A percentile compares a stretch with the other conserved stretches of the same genome.
These are phyloP conservation scores for Eufriesea mexicana DNA, from an alignment of 1,140 invertebrate genomes.

Conservation along the genomic window DNA sequence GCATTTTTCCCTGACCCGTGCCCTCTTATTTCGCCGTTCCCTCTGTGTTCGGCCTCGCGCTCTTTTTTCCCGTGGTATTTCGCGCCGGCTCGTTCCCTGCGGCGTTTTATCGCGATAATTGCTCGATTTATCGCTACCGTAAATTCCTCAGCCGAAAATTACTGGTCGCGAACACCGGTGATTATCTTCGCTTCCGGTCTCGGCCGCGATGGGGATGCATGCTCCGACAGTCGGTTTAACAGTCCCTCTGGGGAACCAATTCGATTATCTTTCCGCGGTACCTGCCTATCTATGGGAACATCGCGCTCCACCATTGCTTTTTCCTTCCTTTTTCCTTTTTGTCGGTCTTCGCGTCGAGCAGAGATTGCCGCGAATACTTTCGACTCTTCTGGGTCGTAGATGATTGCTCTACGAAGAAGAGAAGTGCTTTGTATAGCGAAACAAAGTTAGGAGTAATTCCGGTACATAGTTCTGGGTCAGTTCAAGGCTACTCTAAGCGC, in stretches of 20 bases:
- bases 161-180: neutral
- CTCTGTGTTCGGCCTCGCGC: neutral
- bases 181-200: slow-evolving; percentile 19
- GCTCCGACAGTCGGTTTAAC: slow-evolving; percentile 26
- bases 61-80: slow-evolving; percentile 3
- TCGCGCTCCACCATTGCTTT: neutral
- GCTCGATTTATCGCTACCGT: slow-evolving; percentile 61
- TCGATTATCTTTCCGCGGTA: slow-evolving; percentile 3
- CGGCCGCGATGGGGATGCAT: slow-evolving; percentile 8
- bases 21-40: neutral
- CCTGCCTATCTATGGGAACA: neutral
- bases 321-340: neutral
- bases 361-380: too few relatives aligned
- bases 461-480: too few relatives aligned
- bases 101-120: slow-evolving; percentile 58
- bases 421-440: too few relatives aligned
- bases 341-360: neutral
- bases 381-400: too few relatives aligned
- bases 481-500: too few relatives aligned
- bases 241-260: slow-evolving; percentile 4
- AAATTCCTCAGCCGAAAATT: slow-evolving; percentile 50
- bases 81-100: slow-evolving; percentile 12
- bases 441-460: too few relatives aligned
- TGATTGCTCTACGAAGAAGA: too few relatives aligned
- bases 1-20: neutral